These are phyloP conservation scores for Lepidocolaptes lacrymiger DNA, from an alignment of 2,797 vertebrate species.

Conservation along the genomic window DNA sequence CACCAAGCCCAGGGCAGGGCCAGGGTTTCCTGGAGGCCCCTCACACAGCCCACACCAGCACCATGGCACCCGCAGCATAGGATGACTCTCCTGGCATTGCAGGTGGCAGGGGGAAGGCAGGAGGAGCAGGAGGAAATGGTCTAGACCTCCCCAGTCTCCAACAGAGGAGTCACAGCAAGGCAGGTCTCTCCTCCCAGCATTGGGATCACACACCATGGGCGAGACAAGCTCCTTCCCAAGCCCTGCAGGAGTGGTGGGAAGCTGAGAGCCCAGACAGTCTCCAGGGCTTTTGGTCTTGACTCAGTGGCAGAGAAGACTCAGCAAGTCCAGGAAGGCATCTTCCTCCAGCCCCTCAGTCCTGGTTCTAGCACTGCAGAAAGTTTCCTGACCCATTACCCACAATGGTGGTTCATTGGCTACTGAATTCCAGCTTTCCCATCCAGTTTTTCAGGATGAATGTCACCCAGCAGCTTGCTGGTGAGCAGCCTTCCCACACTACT, in stretches of 20 bases:
- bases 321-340: background rate
- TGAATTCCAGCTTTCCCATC: background rate
- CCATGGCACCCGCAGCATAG: background rate
- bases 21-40: background rate
- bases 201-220: accelerated
- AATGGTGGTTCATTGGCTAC: accelerated
- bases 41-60: background rate
- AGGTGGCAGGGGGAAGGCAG: accelerated
- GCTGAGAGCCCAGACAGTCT: background rate
- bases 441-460: background rate
- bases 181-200: background rate
- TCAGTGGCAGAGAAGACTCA: background rate
- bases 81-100: background rate
- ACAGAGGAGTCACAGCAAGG: background rate
- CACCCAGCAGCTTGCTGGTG: background rate
- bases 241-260: background rate
- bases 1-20: background rate
- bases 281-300: background rate
- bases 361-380: background rate
- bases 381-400: background rate
- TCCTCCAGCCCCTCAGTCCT: background rate
- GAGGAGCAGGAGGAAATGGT: background rate
- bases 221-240: background rate
- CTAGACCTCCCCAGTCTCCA: background rate
- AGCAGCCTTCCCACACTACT: background rate